A percentile compares a stretch with the other conserved stretches of the same genome.
These are phyloP conservation scores for Phylloscopus trochilus DNA, from an alignment of 2,113 vertebrate genomes.

Conservation along the genomic window DNA sequence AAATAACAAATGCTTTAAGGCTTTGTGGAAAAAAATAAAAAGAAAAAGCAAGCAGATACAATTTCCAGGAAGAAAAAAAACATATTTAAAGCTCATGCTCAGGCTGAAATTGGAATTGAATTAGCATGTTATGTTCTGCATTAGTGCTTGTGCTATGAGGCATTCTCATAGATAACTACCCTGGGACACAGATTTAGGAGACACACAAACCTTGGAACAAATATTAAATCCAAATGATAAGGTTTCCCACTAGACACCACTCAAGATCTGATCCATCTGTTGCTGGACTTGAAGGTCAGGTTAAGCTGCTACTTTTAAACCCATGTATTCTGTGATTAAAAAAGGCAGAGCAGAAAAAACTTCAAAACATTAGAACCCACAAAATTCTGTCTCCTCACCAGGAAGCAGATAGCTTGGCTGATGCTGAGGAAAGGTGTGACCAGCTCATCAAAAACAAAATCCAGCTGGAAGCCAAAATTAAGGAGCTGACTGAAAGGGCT, in stretches of 20 bases:
- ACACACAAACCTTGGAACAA: background rate
- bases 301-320: background rate
- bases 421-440: background rate
- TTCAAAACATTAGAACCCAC: background rate
- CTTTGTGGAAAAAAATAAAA: background rate
- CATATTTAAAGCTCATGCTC: rapidly evolving
- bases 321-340: rapidly evolving
- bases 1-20: background rate
- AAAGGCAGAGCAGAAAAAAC: rapidly evolving
- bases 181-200: background rate
- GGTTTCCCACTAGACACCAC: rapidly evolving
- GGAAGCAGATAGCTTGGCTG: background rate
- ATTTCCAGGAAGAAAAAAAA: background rate
- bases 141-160: too few species aligned
- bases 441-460: conserved; percentile 84
- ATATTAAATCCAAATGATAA: background rate
- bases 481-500: conserved; percentile 79
- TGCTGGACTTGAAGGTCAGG: background rate
- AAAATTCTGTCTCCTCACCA: background rate
- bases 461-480: conserved; percentile 81
- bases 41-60: rapidly evolving
- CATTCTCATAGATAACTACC: rapidly evolving
- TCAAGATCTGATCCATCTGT: too few species aligned
- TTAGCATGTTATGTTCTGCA: background rate
- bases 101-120: background rate